These are phyloP conservation scores for Macrobrachium rosenbergii DNA, from an alignment of 1,140 invertebrate genomes.

Conservation along the genomic window DNA sequence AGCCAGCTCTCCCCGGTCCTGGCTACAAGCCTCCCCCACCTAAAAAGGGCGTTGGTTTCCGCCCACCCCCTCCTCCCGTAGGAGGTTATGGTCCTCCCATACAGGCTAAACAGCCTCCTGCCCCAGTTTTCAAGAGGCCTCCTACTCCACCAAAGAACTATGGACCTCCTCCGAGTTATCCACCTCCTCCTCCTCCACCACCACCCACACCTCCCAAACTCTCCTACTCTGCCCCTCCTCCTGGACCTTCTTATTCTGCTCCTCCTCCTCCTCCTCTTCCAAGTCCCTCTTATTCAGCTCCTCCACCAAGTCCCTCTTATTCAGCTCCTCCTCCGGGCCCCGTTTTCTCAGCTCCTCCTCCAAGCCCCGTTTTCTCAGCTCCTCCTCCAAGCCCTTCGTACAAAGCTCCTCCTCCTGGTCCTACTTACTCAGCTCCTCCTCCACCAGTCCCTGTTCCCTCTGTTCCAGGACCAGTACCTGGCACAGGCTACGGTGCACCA, in stretches of 20 bases:
- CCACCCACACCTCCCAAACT: constrained; percentile 40
- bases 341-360: background rate
- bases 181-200: constrained; percentile 35
- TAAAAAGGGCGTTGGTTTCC: background rate
- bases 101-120: background rate
- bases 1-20: background rate
- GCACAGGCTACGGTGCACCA: constrained; percentile 38
- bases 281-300: background rate
- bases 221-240: constrained; percentile 6
- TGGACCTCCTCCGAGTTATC: background rate
- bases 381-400: background rate
- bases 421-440: too few species aligned
- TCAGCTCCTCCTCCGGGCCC: constrained; percentile 35
- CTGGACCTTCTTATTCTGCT: constrained; percentile 10
- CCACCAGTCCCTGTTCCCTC: background rate
- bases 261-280: constrained; percentile 33
- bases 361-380: background rate
- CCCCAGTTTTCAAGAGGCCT: background rate
- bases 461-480: background rate
- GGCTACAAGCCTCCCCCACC: constrained; percentile 21
- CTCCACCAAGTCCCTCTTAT: background rate
- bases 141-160: constrained; percentile 1
- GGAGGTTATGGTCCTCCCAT: background rate
- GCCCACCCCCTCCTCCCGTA: background rate
- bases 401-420: too few species aligned